Evolutionary conservation across 53 echinoderm and acorn worm species (phyloP), one percentile per base, ranked within the genome.

Genomic region (Crossaster papposus): DNA sequence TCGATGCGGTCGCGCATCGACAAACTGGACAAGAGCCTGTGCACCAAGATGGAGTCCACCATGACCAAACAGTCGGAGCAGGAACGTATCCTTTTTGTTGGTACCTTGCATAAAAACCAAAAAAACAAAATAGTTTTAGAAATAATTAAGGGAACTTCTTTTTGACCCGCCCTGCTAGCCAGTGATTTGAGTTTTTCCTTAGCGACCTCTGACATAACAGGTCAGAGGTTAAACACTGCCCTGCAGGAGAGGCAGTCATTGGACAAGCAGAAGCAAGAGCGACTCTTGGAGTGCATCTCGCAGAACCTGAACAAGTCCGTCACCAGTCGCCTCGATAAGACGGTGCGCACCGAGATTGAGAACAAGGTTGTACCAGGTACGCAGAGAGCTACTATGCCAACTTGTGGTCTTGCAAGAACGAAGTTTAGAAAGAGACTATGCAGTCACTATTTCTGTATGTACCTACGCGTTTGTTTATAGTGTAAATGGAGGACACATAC

Each of bases 201-300:
- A 90, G 77, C 90, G 33, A 76, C 64, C 30, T 11, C 2, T 76
- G 17, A 58, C 2, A 4, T 53, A 30, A 14, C 92, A 97, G 97
- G 94, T 54, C 97, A 97, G 72, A 92, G 95, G 77, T 81, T 97
- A 36, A 92, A 77, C 73, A 89, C 90, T 18, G 93, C 94, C 0
- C 33, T 97, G 58, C 95, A 95, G 91, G 97, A 97, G 78, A 94
- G 91, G 74, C 96, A 93, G 78, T 85, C 91, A 70, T 54, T 93
- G 34, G 99, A 99, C 88, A 96, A 96, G 65, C 99, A 96, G 91
- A 99, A 94, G 76, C 99, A 99, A 52, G 99, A 99, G 13, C 93
- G 94, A 20, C 91, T 99, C 20, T 54, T 99, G 82, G 99, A 99
- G 82, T 92, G 93, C 18, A 92, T 99, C 34, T 90, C 93, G 33